Evolutionary conservation across 53 echinoderm and acorn worm species (phyloP), one percentile per base, ranked within the genome.

Genomic region (Mesocentrotus franciscanus): DNA sequence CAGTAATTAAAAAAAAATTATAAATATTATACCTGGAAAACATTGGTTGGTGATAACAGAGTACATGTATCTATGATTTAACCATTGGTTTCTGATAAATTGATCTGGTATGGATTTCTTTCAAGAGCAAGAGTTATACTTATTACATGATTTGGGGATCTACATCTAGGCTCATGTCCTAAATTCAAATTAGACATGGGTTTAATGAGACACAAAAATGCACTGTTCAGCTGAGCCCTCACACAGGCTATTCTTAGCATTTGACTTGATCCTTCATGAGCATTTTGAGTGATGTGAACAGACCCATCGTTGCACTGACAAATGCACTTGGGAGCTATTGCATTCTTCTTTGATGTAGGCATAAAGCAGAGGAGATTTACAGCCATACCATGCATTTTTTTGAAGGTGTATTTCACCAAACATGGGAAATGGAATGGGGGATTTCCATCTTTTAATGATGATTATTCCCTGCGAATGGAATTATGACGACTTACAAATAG

Each of bases 301-400:
- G 87, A 1, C 26, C 57, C 58, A 10, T 2, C 18, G 1, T 7
- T 58, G 87, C 87, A 87, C n/a, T 13, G n/a, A 57, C 26, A 57
- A 87, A 58, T 58, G 18, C 87, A 58, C 55, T 27, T 8, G 87
- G 58, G 58, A 56, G n/a, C 87, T 87, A 4, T 12, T 59, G 59
- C 87, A 87, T 87, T 87, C 87, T 87, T 58, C 87, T 8, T 11
- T 18, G 64, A 29, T 55, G 13, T 27, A 58, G 34, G 34, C n/a
- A 66, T 15, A 66, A 87, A 36, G 91, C 22, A 34, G 68, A 20
- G 61, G 32, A 27, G 91, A 91, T 91, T 91, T 91, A 68, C 66
- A 66, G 91, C 91, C 91, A 91, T 91, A 91, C 91, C 91, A 91
- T 35, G 39, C 64, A 91, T 91, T 91, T 91, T 91, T 30, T 87